Conservation (phyloP, 2,113 vertebrate species). For the Cranoglanis bouderius region DNA sequence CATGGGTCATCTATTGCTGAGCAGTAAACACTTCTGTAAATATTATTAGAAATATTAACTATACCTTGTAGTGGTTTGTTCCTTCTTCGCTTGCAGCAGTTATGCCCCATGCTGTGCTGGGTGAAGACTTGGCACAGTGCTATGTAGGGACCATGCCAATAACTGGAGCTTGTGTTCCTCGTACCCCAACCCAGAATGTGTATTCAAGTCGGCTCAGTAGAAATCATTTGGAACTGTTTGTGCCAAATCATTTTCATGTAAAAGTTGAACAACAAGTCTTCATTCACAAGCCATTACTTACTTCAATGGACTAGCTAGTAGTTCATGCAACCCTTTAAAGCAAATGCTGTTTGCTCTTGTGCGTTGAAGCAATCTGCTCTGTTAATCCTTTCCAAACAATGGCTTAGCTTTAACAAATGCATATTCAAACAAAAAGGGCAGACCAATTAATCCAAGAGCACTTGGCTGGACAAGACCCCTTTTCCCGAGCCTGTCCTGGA, state of each 20-base stretch:
- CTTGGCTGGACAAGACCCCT: neutral
- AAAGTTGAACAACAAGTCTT: constrained; percentile 56
- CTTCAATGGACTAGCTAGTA: constrained; percentile 18
- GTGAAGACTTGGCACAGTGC: constrained; percentile 20
- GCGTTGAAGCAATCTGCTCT: constrained; percentile 64
- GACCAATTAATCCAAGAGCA: constrained; percentile 57
- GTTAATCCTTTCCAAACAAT: constrained; percentile 69
- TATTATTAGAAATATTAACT: neutral
- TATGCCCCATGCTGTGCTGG: constrained; percentile 68
- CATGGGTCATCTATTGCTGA: neutral
- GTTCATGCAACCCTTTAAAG: neutral
- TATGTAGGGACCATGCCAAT: constrained; percentile 46
- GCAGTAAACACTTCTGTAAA: constrained; percentile 48
- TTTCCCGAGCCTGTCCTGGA: neutral
- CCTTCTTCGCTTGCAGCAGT: constrained; percentile 69
- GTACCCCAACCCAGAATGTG: constrained; percentile 40
- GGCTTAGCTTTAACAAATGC: constrained; percentile 20
- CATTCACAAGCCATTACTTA: constrained; percentile 46
- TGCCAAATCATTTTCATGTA: neutral
- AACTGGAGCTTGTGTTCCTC: neutral
- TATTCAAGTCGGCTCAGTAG: constrained; percentile 59
- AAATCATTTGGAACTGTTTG: neutral
- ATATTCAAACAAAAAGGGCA: constrained; percentile 43
- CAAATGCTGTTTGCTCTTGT: constrained; percentile 9
- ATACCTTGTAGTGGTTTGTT: constrained; percentile 71